Evolutionary conservation across 2,113 vertebrate genomes (phyloP).

Genomic region (Corythoichthys haematopterus): DNA sequence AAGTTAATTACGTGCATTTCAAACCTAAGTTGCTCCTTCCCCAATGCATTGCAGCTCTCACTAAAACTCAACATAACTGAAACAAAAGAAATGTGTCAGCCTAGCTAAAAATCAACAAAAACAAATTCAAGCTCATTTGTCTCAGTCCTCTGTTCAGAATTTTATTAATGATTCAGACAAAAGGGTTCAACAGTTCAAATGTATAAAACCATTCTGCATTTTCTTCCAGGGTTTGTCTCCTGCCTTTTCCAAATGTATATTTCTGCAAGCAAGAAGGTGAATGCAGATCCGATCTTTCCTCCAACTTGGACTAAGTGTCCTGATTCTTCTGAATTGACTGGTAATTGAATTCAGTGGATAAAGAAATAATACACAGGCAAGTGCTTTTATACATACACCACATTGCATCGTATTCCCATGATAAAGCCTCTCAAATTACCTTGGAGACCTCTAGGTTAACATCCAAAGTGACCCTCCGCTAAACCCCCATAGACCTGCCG

Average conservation of each 20-base stretch:
- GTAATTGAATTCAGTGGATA: not conserved
- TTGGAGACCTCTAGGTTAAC: slow-evolving; percentile 4
- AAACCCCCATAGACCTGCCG: not conserved
- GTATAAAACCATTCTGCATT: slow-evolving; percentile 20
- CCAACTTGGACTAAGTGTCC: slow-evolving; percentile 5
- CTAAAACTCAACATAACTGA: not conserved
- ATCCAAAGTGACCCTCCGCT: not conserved
- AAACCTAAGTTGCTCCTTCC: not conserved
- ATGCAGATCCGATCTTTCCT: slow-evolving; percentile 11
- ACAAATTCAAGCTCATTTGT: slow-evolving; percentile 1
- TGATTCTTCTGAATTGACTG: slow-evolving; percentile 7
- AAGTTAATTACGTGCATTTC: slow-evolving; percentile 7
- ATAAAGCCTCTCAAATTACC: not conserved
- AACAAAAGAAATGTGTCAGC: not conserved
- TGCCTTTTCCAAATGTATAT: slow-evolving; percentile 6
- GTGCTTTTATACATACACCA: not conserved
- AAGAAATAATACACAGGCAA: slow-evolving; percentile 11
- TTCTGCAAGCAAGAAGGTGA: slow-evolving; percentile 20
- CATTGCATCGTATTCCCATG: not conserved
- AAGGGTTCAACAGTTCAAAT: slow-evolving; percentile 11
- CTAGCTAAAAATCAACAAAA: not conserved
- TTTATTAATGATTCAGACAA: not conserved
- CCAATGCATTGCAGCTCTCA: not conserved
- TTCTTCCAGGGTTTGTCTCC: slow-evolving; percentile 51
- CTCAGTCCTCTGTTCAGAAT: slow-evolving; percentile 4